Evolutionary conservation across 2,113 vertebrate species (phyloP).

Genomic region (Neomonachus schauinslandi): DNA sequence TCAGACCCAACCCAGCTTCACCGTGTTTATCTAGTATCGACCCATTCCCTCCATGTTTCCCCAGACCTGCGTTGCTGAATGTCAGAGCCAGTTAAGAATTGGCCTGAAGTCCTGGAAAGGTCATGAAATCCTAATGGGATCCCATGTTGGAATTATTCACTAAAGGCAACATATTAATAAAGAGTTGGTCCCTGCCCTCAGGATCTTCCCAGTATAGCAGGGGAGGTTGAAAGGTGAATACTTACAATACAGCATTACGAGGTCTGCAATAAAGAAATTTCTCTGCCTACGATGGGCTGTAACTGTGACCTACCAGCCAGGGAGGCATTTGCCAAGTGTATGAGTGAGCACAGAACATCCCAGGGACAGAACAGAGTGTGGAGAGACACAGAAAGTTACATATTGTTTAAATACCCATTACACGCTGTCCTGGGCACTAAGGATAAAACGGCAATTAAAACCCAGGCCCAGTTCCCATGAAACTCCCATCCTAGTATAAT

Average conservation of each 20-base stretch:
- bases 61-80: neutral
- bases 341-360: neutral
- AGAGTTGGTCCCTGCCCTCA: neutral
- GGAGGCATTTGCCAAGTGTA: neutral
- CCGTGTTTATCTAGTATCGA: neutral
- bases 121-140: neutral
- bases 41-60: neutral
- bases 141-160: neutral
- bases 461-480: neutral
- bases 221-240: neutral
- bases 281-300: neutral
- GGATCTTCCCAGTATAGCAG: neutral
- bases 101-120: neutral
- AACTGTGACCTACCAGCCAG: neutral
- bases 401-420: neutral
- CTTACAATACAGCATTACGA: neutral
- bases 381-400: neutral
- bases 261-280: neutral
- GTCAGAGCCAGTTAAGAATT: neutral
- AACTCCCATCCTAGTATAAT: neutral
- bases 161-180: neutral
- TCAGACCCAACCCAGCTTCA: neutral
- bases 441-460: neutral
- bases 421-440: neutral
- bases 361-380: neutral